phyloP scores from a whole-genome alignment of 1,140 invertebrate genomes.

The Aethina tumida region DNA sequence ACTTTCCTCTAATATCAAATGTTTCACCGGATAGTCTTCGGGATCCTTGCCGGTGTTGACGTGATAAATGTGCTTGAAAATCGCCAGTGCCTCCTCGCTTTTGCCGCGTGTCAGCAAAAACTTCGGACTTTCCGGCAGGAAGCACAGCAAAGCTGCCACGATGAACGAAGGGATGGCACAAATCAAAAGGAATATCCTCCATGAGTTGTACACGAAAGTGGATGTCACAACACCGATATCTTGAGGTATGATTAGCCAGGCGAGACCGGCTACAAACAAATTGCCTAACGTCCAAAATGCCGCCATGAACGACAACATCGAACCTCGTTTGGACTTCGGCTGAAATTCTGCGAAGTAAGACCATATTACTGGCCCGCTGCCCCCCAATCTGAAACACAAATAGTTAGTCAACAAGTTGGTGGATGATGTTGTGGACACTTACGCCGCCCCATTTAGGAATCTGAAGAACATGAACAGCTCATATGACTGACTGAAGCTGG shows the following conservation, averaged over 20 bases:
- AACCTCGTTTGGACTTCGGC: constrained; percentile 76
- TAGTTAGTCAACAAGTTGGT: not conserved
- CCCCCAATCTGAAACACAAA: constrained; percentile 64
- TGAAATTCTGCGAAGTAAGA: constrained; percentile 93
- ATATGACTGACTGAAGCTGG: constrained; percentile 79
- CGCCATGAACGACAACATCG: constrained; percentile 86
- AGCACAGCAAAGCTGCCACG: constrained; percentile 68
- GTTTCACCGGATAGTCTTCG: constrained; percentile 66
- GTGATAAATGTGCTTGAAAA: constrained; percentile 69
- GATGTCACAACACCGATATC: constrained; percentile 53
- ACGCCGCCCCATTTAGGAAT: constrained; percentile 87
- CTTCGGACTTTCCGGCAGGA: constrained; percentile 88
- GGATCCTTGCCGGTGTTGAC: constrained; percentile 65
- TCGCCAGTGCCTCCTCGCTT: constrained; percentile 66
- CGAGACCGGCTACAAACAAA: constrained; percentile 75
- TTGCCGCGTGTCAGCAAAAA: constrained; percentile 69
- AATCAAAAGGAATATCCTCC: constrained; percentile 81
- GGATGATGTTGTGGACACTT: constrained; percentile 40
- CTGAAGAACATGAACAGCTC: constrained; percentile 80
- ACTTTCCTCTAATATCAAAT: constrained; percentile 58
- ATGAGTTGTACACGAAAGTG: constrained; percentile 74
- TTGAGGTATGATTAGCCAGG: constrained; percentile 78
- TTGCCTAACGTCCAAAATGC: constrained; percentile 90
- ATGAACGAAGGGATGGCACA: constrained; percentile 79
- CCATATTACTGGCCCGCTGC: constrained; percentile 90